Evolutionary conservation across 2,113 vertebrate species (phyloP).

Genomic region (Nerophis ophidion): DNA sequence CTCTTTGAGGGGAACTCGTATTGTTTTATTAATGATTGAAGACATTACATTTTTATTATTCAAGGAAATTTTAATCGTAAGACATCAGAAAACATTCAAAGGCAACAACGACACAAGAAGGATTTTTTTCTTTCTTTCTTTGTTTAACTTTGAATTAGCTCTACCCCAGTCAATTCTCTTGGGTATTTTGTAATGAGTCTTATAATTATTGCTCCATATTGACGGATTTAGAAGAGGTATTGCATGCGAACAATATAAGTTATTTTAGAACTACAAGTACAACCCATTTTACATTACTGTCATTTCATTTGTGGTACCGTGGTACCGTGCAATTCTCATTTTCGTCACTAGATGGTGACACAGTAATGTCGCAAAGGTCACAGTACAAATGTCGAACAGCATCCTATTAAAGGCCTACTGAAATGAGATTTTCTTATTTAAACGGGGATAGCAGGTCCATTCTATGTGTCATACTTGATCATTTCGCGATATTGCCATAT

Average conservation of each 20-base stretch:
- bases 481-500: too few relatives aligned
- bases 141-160: conserved; percentile 30
- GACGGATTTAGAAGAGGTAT: conserved; percentile 20
- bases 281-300: too few relatives aligned
- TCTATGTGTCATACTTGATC: too few relatives aligned
- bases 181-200: conserved; percentile 20
- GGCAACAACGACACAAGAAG: conserved; percentile 21
- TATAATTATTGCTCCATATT: conserved; percentile 19
- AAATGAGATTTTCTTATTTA: too few relatives aligned
- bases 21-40: conserved; percentile 29
- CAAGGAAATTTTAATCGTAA: conserved; percentile 51
- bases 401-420: too few relatives aligned
- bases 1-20: conserved; percentile 32
- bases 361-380: too few relatives aligned
- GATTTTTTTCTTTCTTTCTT: conserved; percentile 25
- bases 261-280: too few relatives aligned
- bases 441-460: too few relatives aligned
- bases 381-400: too few relatives aligned
- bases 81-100: conserved; percentile 29
- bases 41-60: conserved; percentile 38
- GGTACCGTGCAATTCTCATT: too few relatives aligned
- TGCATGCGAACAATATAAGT: neutral
- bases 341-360: too few relatives aligned
- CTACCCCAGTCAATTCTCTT: conserved; percentile 27
- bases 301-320: too few relatives aligned